phyloP scores from a whole-genome alignment of 1,140 invertebrate species.

The Onthophagus taurus region DNA sequence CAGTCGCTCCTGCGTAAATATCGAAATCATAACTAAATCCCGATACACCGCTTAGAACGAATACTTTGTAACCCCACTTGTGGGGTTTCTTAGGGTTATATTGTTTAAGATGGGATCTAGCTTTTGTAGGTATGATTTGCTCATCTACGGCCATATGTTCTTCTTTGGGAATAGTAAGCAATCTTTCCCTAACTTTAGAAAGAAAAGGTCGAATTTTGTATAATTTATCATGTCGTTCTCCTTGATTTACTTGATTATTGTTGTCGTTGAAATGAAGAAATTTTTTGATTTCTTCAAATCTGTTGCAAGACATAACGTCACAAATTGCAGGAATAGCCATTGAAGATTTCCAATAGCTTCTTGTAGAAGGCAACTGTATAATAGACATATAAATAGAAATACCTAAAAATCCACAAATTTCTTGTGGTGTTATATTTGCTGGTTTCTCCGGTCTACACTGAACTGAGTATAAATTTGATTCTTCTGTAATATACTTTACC shows the following conservation, averaged over 20 bases:
- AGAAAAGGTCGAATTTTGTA: conserved; percentile 24
- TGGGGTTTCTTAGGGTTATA: conserved; percentile 32
- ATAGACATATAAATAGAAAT: conserved; percentile 23
- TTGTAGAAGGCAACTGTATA: conserved; percentile 19
- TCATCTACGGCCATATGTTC: conserved; percentile 30
- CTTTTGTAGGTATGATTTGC: conserved; percentile 31
- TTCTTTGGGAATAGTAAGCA: conserved; percentile 25
- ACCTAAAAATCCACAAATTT: conserved; percentile 28
- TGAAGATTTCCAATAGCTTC: conserved; percentile 23
- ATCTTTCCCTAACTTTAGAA: conserved; percentile 20
- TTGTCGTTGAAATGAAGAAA: conserved; percentile 30
- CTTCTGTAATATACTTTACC: conserved; percentile 1
- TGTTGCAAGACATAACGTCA: conserved; percentile 24
- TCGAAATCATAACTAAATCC: too few relatives aligned
- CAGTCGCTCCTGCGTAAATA: too few relatives aligned
- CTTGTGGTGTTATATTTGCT: conserved; percentile 12
- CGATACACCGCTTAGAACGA: conserved; percentile 27
- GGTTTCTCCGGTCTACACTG: conserved; percentile 2
- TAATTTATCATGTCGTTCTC: conserved; percentile 10
- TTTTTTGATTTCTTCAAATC: conserved; percentile 26
- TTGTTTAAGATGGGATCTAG: conserved; percentile 21
- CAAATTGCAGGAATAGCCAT: conserved; percentile 19
- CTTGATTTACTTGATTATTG: too few relatives aligned
- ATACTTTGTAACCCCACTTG: conserved; percentile 34
- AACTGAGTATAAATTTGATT: conserved; percentile 1